Base-by-base conservation (phyloP, 1,140 invertebrate species). In the Drosophila nigromelanica region DNA sequence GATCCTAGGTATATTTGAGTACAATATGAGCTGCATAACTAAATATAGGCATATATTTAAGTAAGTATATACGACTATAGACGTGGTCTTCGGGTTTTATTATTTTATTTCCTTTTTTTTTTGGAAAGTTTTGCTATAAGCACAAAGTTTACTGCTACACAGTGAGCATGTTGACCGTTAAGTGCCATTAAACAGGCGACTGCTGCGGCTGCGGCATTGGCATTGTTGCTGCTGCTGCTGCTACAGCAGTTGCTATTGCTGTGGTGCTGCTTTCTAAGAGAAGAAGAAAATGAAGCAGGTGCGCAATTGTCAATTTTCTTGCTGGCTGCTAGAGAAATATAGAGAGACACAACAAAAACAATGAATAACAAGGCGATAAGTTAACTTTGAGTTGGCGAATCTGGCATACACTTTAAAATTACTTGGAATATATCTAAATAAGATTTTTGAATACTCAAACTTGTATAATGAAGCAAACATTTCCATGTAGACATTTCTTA, bases 271-370 rank as follows among this genome's bases (percentile, higher is more conserved):
- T 72, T 67, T 71, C 55, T 72, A 70, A 72, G 51, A 63, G 64
- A 69, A 73, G 70, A 73, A 64, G 78, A 86, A 86, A 86, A 86
- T 86, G 82, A 86, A 89, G 82, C 82, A 86, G 82, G 82, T 86
- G 82, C 83, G 82, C 82, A 86, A 86, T 86, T 86, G 82, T 86
- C 82, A 86, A 86, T 86, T 86, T 86, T 86, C 82, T 63, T 82
- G 76, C 75, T 73, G 40, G 68, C 69, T 52, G 68, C 51, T 50
- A 62, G 51, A 48, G 60, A 74, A 66, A 59, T 58, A 62, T 47
- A 30, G 35, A 30, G 60, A 58, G 42, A n/a, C 39, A 77, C 63
- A 87, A 78, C 74, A 78, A 82, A 75, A 86, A 86, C 83, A 86
- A 87, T 87, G 78, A 87, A 77, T 70, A 85, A 71, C 43, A 63